phyloP scores from a whole-genome alignment of 1,140 invertebrate species.

The Zophobas morio region DNA sequence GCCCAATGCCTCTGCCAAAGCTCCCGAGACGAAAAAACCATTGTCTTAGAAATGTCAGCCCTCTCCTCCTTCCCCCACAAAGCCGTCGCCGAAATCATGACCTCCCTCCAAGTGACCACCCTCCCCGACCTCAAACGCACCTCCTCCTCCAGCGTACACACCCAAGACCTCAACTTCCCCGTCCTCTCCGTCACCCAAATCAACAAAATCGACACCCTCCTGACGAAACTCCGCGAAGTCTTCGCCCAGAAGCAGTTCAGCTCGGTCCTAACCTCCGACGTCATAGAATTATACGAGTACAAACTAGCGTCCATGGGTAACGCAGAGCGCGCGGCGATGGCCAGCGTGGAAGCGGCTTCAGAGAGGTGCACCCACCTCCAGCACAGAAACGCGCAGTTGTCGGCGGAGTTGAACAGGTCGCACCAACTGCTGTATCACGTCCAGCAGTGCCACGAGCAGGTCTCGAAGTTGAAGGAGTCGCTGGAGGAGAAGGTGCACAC shows the following conservation, averaged over 20 bases:
- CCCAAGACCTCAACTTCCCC: slow-evolving; percentile 4
- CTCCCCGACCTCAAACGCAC: neutral
- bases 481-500: slow-evolving; percentile 48
- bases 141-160: slow-evolving; percentile 7
- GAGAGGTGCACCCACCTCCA: slow-evolving; percentile 70
- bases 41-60: slow-evolving; percentile 68
- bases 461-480: slow-evolving; percentile 49
- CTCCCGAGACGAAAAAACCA: slow-evolving; percentile 68
- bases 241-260: slow-evolving; percentile 14
- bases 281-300: slow-evolving; percentile 82
- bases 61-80: slow-evolving; percentile 68
- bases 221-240: slow-evolving; percentile 7
- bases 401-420: slow-evolving; percentile 68
- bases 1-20: slow-evolving; percentile 70
- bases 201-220: slow-evolving; percentile 18
- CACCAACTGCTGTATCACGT: slow-evolving; percentile 70
- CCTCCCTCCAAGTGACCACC: slow-evolving; percentile 67
- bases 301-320: slow-evolving; percentile 73
- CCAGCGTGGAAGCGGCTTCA: slow-evolving; percentile 71
- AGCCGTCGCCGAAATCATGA: slow-evolving; percentile 68
- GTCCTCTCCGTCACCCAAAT: slow-evolving; percentile 21
- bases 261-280: slow-evolving; percentile 73
- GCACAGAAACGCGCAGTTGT: slow-evolving; percentile 69
- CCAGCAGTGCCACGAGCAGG: slow-evolving; percentile 70
- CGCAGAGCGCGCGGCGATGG: slow-evolving; percentile 69